Evolutionary conservation across 2,113 vertebrate species (phyloP), one percentile per base, ranked within the genome.

Genomic region (Thalassoma bifasciatum): DNA sequence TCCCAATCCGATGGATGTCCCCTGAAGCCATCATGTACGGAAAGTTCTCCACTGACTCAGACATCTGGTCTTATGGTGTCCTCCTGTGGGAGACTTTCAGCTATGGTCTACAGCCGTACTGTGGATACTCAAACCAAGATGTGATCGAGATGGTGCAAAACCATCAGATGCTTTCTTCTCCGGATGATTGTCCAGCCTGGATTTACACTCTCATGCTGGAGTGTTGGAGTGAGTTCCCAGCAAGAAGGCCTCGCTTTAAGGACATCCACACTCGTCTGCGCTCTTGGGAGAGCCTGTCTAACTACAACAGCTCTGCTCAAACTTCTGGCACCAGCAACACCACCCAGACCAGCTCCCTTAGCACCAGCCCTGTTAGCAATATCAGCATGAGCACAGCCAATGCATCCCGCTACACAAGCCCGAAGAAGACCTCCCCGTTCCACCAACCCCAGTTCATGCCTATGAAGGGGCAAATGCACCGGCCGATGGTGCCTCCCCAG

Each of bases 1-100:
- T 99, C 68, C 98, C 98, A 14, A 94, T 99, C 44, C 94, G 98
- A 13, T 99, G 98, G 98, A 98, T 99, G 97, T 95, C 97, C 4
- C 96, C 98, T 0, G 98, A 99, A 82, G 97, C 98, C 10, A 94
- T 99, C n/a, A 91, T 94, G 82, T 98, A 96, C 2, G 97, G 98
- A 49, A 98, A 97, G 83, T 96, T 99, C 84, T 96, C 97, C 53
- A 92, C 96, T 1, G 98, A 99, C 91, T 99, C 98, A 0, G 98
- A 99, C 91, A 96, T 98, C 87, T 99, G 98, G 98, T 95, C 98
- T 8, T 99, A 96, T 0, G 98, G 98, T 0, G 97, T 99, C 70
- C 89, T 99, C 52, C 80, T 98, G 34, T 99, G 98, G 98, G 98
- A 99, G 93, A 96, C 97, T 59, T 99, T 97, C 89, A 98, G 97